Evolutionary conservation across 2,797 vertebrate genomes (phyloP), one percentile per base, ranked within the genome.

Genomic region (Diceros bicornis): DNA sequence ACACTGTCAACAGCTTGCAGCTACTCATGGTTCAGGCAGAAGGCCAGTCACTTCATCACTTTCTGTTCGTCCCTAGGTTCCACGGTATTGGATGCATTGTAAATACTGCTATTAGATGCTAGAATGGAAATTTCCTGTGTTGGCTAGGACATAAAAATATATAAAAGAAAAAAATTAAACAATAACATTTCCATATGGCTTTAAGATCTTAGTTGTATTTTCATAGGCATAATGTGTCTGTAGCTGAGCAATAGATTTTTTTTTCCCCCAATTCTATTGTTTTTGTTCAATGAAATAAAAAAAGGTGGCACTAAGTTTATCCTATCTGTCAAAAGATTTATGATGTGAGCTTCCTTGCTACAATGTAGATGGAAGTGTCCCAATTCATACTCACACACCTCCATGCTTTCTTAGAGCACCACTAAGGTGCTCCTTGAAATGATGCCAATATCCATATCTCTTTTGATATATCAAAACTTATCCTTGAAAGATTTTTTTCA

Each of bases 101-200:
- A 88, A 83, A 77, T 96, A 74, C 72, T 62, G 55, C 77, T 89
- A 37, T 94, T 93, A 89, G 69, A 93, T 61, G 44, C 71, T 93
- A 89, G 68, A 78, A 83, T 91, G 66, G 86, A 94, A 97, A 94
- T 96, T 93, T 95, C 89, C 95, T 96, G 47, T 78, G 82, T 94
- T 96, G 94, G 34, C 85, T 52, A 32, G 82, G 12, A 83, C 62
- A 64, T 86, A 89, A 91, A 84, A 93, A 34, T 89, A 95, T 82
- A 85, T 68, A 75, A 89, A 91, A 87, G 50, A 84, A 89, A 84
- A 81, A 87, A 61, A 79, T 82, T 27, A 97, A 79, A 85, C 55
- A 97, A 68, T 92, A 92, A 88, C 47, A 89, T 93, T 95, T 64
- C 71, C 89, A 91, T 91, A 81, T 94, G 92, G 57, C 55, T 96